Conservation (phyloP, 2,797 vertebrate species). For the Labeo calbasu region DNA sequence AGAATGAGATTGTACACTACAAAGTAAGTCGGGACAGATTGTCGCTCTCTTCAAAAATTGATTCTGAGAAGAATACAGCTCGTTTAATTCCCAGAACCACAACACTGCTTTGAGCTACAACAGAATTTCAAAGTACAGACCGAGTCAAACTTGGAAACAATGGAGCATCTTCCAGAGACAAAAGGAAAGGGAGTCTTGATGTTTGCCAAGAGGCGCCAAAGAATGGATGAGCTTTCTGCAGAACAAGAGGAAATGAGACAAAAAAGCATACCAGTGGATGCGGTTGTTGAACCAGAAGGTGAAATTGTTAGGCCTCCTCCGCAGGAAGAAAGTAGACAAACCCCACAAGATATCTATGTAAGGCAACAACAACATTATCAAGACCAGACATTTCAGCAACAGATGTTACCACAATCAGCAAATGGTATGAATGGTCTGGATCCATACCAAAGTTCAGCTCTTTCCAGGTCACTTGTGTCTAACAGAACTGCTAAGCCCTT, state of each 20-base stretch:
- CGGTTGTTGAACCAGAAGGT: slow-evolving; percentile 58
- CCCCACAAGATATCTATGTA: slow-evolving; percentile 71
- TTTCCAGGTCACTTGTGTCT: slow-evolving; percentile 73
- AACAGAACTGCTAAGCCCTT: slow-evolving; percentile 94
- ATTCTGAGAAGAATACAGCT: slow-evolving; percentile 87
- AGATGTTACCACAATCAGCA: slow-evolving; percentile 43
- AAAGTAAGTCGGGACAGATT: slow-evolving; percentile 76
- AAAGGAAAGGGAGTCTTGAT: slow-evolving; percentile 93
- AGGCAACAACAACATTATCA: slow-evolving; percentile 65
- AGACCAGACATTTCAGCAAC: slow-evolving; percentile 54
- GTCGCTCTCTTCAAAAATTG: slow-evolving; percentile 80
- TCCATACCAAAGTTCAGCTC: slow-evolving; percentile 68
- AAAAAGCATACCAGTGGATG: slow-evolving; percentile 71
- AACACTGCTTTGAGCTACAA: slow-evolving; percentile 75
- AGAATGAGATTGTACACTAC: slow-evolving; percentile 73
- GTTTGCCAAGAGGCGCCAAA: slow-evolving; percentile 91
- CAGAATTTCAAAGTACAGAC: slow-evolving; percentile 75
- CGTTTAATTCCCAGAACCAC: slow-evolving; percentile 72
- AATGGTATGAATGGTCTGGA: slow-evolving; percentile 78
- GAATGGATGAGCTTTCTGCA: slow-evolving; percentile 88
- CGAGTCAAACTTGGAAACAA: slow-evolving; percentile 73
- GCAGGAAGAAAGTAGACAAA: slow-evolving; percentile 64
- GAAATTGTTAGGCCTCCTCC: slow-evolving; percentile 57
- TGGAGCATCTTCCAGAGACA: slow-evolving; percentile 89
- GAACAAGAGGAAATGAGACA: slow-evolving; percentile 85